Evolutionary conservation across 1,140 invertebrate species (phyloP).

Genomic region (Alviniconcha marisindica): DNA sequence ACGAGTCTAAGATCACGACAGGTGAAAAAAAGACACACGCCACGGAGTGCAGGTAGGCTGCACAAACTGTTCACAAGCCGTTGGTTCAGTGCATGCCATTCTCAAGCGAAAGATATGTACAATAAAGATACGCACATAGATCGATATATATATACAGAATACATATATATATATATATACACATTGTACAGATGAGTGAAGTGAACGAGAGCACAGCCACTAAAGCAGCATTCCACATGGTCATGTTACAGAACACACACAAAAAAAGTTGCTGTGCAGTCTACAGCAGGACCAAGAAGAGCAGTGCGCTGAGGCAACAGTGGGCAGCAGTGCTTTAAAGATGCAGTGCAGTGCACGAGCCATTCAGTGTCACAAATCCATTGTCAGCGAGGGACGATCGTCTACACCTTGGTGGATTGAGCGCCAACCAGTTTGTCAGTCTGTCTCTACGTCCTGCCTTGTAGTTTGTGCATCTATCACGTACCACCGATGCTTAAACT

Average conservation of each 20-base stretch:
- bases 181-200: neutral
- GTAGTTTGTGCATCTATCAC: constrained; percentile 36
- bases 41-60: no score
- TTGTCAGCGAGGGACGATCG: neutral
- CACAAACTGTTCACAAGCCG: no score
- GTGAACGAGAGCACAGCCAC: neutral
- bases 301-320: neutral
- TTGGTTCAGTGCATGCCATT: neutral
- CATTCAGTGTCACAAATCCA: neutral
- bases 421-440: no score
- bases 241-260: neutral
- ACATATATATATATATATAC: constrained; percentile 7
- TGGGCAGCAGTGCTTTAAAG: neutral
- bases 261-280: neutral
- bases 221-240: neutral
- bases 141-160: constrained; percentile 11
- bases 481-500: constrained; percentile 64
- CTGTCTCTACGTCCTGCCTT: neutral
- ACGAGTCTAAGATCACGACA: no score
- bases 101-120: neutral
- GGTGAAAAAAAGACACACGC: no score
- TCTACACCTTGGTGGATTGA: no score
- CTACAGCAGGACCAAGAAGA: no score
- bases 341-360: neutral
- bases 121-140: constrained; percentile 9